A percentile compares a stretch with the other conserved stretches of the same genome.
Conservation (phyloP, 2,113 vertebrate genomes). For the Cariama cristata region DNA sequence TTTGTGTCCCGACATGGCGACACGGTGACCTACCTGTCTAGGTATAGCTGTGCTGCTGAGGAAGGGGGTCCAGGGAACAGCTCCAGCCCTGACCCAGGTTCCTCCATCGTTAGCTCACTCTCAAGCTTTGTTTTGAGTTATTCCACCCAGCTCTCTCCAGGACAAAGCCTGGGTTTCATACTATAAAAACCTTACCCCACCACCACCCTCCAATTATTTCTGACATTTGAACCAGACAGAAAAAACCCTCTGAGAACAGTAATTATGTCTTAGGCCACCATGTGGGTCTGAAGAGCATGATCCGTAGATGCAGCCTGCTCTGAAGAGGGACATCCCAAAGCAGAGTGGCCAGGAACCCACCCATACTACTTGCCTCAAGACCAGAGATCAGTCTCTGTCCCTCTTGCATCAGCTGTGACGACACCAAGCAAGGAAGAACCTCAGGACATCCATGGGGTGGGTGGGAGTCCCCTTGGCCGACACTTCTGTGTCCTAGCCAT, state of each 20-base stretch:
- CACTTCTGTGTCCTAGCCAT: neutral
- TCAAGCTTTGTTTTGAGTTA: neutral
- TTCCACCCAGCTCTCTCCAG: neutral
- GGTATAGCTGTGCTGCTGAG: neutral
- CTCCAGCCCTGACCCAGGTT: neutral
- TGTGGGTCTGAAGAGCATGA: rapidly evolving
- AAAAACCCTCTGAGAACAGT: neutral
- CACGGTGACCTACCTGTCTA: neutral
- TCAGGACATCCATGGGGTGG: neutral
- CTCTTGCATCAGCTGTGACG: neutral
- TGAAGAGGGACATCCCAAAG: neutral
- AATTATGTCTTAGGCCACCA: neutral
- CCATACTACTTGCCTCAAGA: neutral
- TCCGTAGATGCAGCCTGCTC: neutral
- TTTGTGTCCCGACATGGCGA: neutral
- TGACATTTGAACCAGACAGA: neutral
- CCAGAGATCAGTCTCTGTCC: neutral
- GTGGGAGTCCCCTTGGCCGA: neutral
- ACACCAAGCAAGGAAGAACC: neutral
- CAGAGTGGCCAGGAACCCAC: neutral
- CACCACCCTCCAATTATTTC: neutral
- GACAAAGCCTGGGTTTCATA: neutral
- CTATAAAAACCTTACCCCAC: neutral
- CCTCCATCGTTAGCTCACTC: neutral
- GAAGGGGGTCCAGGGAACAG: neutral